Percentiles rank a stretch among this genome's conserved stretches.
These are phyloP conservation scores for Melospiza melodia DNA, from an alignment of 2,113 vertebrate species.

Conservation along the genomic window DNA sequence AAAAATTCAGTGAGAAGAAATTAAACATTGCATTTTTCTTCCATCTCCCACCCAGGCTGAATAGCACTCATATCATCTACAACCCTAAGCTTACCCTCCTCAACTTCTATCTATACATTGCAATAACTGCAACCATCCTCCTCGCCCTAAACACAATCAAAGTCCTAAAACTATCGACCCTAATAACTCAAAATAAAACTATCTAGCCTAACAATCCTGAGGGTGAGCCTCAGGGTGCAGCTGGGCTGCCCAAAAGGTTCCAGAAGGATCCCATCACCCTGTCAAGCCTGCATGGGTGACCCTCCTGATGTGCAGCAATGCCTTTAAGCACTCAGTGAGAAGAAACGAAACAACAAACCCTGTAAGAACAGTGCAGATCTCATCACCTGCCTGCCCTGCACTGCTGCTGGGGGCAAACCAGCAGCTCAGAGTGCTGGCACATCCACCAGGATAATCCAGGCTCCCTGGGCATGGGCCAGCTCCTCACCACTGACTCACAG, in stretches of 20 bases:
- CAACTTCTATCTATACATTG: no score
- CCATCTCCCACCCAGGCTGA: no score
- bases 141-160: no score
- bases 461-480: not conserved
- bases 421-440: not conserved
- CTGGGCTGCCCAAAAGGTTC: not conserved
- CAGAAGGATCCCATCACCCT: not conserved
- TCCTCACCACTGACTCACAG: not conserved
- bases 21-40: not conserved
- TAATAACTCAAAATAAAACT: no score
- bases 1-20: not conserved
- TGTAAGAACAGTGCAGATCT: not conserved
- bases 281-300: not conserved
- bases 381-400: not conserved
- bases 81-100: no score
- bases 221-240: not conserved
- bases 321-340: not conserved
- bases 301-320: fast-evolving
- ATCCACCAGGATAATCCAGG: not conserved
- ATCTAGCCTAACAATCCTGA: no score
- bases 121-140: no score
- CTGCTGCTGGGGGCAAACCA: not conserved
- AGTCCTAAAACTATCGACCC: no score
- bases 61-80: no score
- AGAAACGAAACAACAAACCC: not conserved